These are phyloP conservation scores for Aleiodes alternator DNA, from an alignment of 2,888 invertebrate species.

Conservation along the genomic window DNA sequence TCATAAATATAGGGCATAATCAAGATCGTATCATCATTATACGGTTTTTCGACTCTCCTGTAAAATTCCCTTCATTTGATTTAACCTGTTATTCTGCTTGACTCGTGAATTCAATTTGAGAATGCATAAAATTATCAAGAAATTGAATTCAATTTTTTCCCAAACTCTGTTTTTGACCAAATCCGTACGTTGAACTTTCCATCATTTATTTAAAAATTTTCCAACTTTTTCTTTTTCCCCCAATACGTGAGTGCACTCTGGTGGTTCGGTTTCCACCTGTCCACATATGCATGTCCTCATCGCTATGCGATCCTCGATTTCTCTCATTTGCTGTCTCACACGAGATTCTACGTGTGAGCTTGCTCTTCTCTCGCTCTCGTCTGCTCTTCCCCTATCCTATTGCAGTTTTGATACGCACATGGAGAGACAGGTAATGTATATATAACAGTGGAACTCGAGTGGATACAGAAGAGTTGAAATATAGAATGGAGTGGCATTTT, in stretches of 20 bases:
- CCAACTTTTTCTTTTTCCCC: not conserved
- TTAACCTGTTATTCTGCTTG: too few relatives aligned
- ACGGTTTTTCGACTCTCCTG: too few relatives aligned
- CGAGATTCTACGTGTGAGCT: slow-evolving; percentile 23
- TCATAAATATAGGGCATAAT: too few relatives aligned
- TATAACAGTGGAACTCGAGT: slow-evolving; percentile 30
- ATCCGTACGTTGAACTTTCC: not conserved
- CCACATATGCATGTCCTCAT: slow-evolving; percentile 49
- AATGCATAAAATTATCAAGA: too few relatives aligned
- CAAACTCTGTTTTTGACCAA: not conserved
- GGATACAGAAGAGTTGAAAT: slow-evolving; percentile 3
- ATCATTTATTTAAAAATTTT: slow-evolving; percentile 23
- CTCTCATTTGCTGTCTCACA: slow-evolving; percentile 48
- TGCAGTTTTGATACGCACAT: slow-evolving; percentile 15
- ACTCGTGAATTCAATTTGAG: too few relatives aligned
- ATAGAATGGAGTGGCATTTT: slow-evolving; percentile 4
- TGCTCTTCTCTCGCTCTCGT: slow-evolving; percentile 28
- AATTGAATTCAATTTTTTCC: too few relatives aligned
- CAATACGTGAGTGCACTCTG: slow-evolving; percentile 28
- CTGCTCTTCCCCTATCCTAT: slow-evolving; percentile 2
- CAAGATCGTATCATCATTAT: too few relatives aligned
- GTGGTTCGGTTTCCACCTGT: slow-evolving; percentile 37
- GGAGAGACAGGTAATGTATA: slow-evolving; percentile 25
- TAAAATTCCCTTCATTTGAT: too few relatives aligned
- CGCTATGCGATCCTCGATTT: slow-evolving; percentile 48